Base-by-base conservation (phyloP, 2,888 invertebrate species). In the Xestobium rufovillosum region DNA sequence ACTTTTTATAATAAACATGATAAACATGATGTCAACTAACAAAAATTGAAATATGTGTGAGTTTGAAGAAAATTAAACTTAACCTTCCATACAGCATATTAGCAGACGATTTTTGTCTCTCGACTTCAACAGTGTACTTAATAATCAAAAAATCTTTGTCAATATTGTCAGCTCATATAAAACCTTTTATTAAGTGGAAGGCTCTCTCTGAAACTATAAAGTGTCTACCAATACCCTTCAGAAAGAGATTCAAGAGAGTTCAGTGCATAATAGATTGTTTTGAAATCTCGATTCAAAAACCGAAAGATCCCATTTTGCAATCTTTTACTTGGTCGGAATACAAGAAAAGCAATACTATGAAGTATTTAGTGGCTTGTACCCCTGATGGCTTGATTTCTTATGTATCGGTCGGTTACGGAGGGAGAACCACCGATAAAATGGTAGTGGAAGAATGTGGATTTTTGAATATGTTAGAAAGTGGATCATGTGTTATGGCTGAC, bases 291-390 rank as follows among this genome's bases (percentile, higher is more conserved):
- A 50, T 54, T 12, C 38, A 54, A 26, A 51, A 53, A 39, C 52
- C 52, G 29, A 37, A 36, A 10, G 38, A 54, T 48, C 31, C 53
- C 12, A 16, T 48, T 8, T 11, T 47, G 26, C 54, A 56, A 33
- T 32, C 51, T 11, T 34, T 51, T 6, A 52, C 53, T 6, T 55
- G 51, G 51, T 56, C 53, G 3, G 49, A 53, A 3, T 56, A 54
- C 36, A 55, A 55, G 44, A 47, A 52, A 26, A 37, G 43, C 15
- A 54, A 56, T 42, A 52, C 54, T 2, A 13, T 53, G 13, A 56
- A 57, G 41, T 56, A 50, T 51, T 45, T 54, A 26, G 48, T 55
- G 27, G 49, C 50, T 4, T 45, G 37, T 17, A 48, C 49, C 6
- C 49, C 49, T 16, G 36, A 48, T 41, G 51, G 51, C 2, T 26